Percentiles rank a stretch among this genome's conserved stretches.
Evolutionary conservation across 2,888 invertebrate species (phyloP).

Genomic region (Epicampocera succincta): DNA sequence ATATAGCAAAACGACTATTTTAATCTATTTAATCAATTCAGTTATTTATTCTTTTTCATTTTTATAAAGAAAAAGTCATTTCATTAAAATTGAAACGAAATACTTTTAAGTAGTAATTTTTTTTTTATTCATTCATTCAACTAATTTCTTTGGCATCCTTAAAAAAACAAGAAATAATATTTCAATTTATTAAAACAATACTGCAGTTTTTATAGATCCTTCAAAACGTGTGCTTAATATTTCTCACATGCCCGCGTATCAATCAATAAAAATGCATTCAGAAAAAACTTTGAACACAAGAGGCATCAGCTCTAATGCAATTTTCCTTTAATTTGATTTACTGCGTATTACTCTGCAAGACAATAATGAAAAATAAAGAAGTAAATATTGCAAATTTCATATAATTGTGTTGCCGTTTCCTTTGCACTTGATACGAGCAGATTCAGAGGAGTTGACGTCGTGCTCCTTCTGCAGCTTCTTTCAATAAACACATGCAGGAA

Average conservation of each 20-base stretch:
- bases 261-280: background rate
- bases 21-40: too few relatives aligned
- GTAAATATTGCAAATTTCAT: slow-evolving; percentile 47
- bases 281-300: slow-evolving; percentile 45
- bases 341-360: slow-evolving; percentile 49
- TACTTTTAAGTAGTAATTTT: too few relatives aligned
- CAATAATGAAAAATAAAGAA: slow-evolving; percentile 35
- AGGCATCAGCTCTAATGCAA: slow-evolving; percentile 49
- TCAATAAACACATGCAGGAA: slow-evolving; percentile 4
- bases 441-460: background rate
- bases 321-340: slow-evolving; percentile 56
- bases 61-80: too few relatives aligned
- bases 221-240: background rate
- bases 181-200: too few relatives aligned
- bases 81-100: too few relatives aligned
- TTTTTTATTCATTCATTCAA: too few relatives aligned
- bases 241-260: background rate
- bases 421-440: slow-evolving; percentile 4
- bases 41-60: too few relatives aligned
- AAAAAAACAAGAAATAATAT: too few relatives aligned
- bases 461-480: background rate
- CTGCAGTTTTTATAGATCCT: background rate
- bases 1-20: too few relatives aligned
- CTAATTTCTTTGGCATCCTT: too few relatives aligned
- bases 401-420: slow-evolving; percentile 2